Base-by-base conservation (phyloP, 2,888 invertebrate genomes). In the Hirtodrosophila confusa region DNA sequence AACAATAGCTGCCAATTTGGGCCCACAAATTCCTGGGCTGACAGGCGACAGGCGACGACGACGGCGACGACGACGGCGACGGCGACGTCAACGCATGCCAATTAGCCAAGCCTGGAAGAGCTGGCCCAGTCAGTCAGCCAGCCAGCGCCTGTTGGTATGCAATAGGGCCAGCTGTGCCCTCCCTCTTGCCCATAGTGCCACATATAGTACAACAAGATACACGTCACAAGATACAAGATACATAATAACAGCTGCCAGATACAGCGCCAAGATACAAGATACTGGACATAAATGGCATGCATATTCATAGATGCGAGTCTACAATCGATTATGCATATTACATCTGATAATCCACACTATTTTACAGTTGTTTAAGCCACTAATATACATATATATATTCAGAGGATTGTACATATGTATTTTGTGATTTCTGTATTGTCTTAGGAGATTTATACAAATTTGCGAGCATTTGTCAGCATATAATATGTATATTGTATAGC, bases 1-100 rank as follows among this genome's bases (percentile, higher is more conserved):
- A 63, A 84, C 82, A 82, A 84, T 76, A 86, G 84, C 75, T 84
- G 75, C 82, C 82, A 83, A 86, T 86, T 83, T 86, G 84, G 86
- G 86, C 64, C 44, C 75, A 84, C 63, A 76, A 80, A 84, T 86
- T 78, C 85, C 82, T 84, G 72, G 69, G 44, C 78, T 84, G 82
- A 80, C 84, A 82, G 85, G 84, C 84, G 61, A 69, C 80, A 75
- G 86, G 64, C 75, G 56, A 70, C 75, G 50, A 51, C 56, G 10
- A 33, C 50, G 29, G 47, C 40, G 44, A 4, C 55, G 35, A 60
- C 57, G 36, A 41, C 47, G 37, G 47, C 43, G 43, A 35, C 36
- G 36, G 23, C 37, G 5, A 33, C 70, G 40, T 50, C 62, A 57
- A 74, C 83, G 80, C 80, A 80, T 80, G 86, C 80, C 80, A 80